Evolutionary conservation across 2,888 invertebrate species (phyloP).

Genomic region (Ptychoptera albimana): DNA sequence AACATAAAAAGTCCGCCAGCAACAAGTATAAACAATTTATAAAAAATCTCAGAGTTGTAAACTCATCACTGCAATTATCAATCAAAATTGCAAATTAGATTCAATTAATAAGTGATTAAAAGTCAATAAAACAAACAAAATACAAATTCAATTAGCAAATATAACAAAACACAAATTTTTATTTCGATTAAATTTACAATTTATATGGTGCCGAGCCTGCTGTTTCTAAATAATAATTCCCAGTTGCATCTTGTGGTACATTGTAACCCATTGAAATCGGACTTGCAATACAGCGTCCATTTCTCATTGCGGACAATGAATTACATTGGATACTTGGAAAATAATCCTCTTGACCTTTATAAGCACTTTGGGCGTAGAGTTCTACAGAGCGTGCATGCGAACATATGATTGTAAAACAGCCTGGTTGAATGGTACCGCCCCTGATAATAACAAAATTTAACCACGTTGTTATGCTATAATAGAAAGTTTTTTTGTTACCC

Average conservation of each 20-base stretch:
- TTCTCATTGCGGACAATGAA: constrained; percentile 17
- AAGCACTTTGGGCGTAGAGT: constrained; percentile 22
- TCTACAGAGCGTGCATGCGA: constrained; percentile 22
- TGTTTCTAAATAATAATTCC: constrained; percentile 26
- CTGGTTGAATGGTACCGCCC: constrained; percentile 15
- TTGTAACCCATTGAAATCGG: constrained; percentile 23
- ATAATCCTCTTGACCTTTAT: constrained; percentile 19
- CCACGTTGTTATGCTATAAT: too few relatives aligned
- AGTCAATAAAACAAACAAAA: too few relatives aligned
- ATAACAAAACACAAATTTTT: too few relatives aligned
- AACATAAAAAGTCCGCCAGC: too few relatives aligned
- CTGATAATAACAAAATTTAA: constrained; percentile 1
- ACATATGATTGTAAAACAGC: constrained; percentile 20
- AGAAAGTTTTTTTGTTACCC: constrained; percentile 11
- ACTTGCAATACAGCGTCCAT: constrained; percentile 17
- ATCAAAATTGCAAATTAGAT: too few relatives aligned
- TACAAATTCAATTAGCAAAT: too few relatives aligned
- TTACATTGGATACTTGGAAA: constrained; percentile 19
- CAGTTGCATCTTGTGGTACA: constrained; percentile 18
- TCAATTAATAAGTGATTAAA: too few relatives aligned
- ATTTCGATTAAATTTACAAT: too few relatives aligned
- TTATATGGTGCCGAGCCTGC: too few relatives aligned
- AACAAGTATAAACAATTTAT: too few relatives aligned
- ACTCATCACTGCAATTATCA: too few relatives aligned
- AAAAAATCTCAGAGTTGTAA: too few relatives aligned